A percentile compares a stretch with the other conserved stretches of the same genome.
Evolutionary conservation across 2,113 vertebrate genomes (phyloP).

Genomic region (Zosterops lateralis): DNA sequence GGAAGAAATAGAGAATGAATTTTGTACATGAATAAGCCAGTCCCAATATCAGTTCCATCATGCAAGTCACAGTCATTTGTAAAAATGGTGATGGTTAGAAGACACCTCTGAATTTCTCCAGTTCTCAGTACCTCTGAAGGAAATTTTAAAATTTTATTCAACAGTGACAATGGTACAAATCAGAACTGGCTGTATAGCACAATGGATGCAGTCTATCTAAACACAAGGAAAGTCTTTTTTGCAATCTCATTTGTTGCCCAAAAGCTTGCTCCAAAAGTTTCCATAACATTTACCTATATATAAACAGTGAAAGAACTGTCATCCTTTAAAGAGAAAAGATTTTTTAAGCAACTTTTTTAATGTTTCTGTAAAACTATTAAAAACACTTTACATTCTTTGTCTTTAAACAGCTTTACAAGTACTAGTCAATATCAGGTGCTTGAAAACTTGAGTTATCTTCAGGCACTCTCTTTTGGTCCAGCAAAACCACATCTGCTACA

Average conservation of each 20-base stretch:
- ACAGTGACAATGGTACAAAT: background rate
- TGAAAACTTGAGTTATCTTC: background rate
- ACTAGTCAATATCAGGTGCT: background rate
- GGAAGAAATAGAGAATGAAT: background rate
- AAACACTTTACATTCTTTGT: background rate
- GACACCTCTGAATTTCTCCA: background rate
- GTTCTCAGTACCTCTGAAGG: background rate
- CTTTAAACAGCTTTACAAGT: slow-evolving; percentile 10
- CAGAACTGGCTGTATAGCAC: background rate
- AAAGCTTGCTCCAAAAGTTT: background rate
- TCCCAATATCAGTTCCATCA: background rate
- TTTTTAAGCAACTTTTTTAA: background rate
- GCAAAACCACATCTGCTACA: background rate
- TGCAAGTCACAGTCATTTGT: background rate
- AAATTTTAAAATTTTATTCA: background rate
- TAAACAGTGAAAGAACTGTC: background rate
- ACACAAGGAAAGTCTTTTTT: background rate
- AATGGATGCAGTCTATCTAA: background rate
- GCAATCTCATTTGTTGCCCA: background rate
- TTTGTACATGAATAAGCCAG: background rate
- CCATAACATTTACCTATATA: background rate
- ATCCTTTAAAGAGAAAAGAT: background rate
- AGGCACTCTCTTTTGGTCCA: background rate
- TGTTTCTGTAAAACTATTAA: background rate
- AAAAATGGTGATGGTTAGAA: background rate